Conservation (phyloP, 53 echinoderm and acorn worm species). For the Antedon mediterranea region DNA sequence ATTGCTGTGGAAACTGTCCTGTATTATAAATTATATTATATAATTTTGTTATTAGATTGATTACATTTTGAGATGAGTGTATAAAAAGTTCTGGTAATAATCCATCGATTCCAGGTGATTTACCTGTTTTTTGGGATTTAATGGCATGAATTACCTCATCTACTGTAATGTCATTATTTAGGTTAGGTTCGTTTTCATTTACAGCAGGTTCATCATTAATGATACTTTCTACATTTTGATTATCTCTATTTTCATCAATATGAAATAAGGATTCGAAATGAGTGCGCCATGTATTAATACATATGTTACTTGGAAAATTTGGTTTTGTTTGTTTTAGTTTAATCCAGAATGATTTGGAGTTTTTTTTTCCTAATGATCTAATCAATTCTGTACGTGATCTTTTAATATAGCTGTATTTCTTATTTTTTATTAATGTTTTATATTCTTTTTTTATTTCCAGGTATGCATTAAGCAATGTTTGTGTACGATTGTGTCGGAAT, state of each 20-base stretch:
- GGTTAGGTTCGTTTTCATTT: background rate
- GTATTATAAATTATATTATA: background rate
- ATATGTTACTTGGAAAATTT: background rate
- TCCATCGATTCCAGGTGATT: background rate
- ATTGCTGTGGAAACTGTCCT: background rate
- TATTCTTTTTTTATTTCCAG: background rate
- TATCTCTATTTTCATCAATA: background rate
- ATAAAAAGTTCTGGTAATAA: background rate
- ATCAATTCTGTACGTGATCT: background rate
- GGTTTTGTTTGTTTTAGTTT: background rate
- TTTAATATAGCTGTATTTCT: background rate
- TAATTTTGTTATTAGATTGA: background rate
- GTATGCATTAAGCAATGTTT: background rate
- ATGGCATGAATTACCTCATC: background rate
- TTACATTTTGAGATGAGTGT: background rate
- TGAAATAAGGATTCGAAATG: background rate
- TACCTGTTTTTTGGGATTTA: background rate
- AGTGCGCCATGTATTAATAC: background rate
- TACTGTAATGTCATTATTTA: background rate
- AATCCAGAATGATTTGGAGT: background rate
- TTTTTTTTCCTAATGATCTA: background rate
- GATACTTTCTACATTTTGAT: background rate
- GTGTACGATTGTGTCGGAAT: background rate
- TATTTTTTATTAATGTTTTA: background rate
- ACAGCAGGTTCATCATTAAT: background rate